Evolutionary conservation across 1,140 invertebrate genomes (phyloP).

Genomic region (Drosophila repletoides): DNA sequence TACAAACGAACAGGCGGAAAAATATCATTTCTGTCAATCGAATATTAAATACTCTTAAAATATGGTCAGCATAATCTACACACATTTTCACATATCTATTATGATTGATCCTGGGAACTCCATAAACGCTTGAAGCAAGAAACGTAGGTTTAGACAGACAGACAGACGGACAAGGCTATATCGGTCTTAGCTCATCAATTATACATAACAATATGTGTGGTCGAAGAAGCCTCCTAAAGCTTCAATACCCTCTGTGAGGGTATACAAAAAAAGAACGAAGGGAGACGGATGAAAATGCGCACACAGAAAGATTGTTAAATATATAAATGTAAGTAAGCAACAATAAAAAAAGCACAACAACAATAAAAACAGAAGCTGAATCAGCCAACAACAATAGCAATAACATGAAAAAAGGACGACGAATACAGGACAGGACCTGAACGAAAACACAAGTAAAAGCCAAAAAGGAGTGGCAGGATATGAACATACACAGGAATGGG

Average conservation of each 20-base stretch:
- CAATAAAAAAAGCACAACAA: conserved; percentile 23
- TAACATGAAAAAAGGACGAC: conserved; percentile 29
- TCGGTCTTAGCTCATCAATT: too few relatives aligned
- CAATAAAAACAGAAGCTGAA: conserved; percentile 5
- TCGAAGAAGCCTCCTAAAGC: background rate
- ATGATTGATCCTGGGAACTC: too few relatives aligned
- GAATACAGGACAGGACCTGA: conserved; percentile 11
- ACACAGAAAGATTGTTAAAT: conserved; percentile 51
- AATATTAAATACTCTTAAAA: conserved; percentile 7
- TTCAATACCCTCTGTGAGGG: conserved; percentile 16
- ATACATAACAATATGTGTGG: background rate
- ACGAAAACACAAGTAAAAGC: background rate
- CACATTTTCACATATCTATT: too few relatives aligned
- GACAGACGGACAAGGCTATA: too few relatives aligned
- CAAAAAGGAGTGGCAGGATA: background rate
- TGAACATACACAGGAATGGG: background rate
- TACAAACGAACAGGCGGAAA: conserved; percentile 23
- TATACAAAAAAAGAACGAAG: conserved; percentile 16
- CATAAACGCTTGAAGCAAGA: too few relatives aligned
- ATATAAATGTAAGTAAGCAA: conserved; percentile 11
- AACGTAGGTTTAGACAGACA: too few relatives aligned
- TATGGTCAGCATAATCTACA: too few relatives aligned
- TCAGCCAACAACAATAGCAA: conserved; percentile 23
- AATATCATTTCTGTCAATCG: background rate
- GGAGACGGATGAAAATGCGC: conserved; percentile 29